phyloP scores from a whole-genome alignment of 2,797 vertebrate species.

The Ambastaia sidthimunki region DNA sequence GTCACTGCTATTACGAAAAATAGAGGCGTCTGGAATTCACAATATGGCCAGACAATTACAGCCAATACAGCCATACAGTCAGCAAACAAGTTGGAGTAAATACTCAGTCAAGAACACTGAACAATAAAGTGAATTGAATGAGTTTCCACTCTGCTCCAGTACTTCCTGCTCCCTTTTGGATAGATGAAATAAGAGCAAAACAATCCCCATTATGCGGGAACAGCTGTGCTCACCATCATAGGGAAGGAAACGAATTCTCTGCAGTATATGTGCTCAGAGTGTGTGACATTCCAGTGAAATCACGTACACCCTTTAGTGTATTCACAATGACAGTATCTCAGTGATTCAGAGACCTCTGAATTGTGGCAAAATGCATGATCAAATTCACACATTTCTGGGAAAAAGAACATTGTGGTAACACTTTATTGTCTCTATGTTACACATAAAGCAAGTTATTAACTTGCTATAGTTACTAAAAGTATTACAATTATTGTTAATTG shows the following conservation, averaged over 20 bases:
- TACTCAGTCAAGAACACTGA: constrained; percentile 7
- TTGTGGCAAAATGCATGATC: not conserved
- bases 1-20: not conserved
- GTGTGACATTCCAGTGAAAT: constrained; percentile 42
- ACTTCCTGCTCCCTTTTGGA: constrained; percentile 52
- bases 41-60: not conserved
- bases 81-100: not conserved
- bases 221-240: constrained; percentile 55
- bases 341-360: not conserved
- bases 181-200: constrained; percentile 52
- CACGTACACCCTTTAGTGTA: constrained; percentile 12
- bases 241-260: constrained; percentile 58
- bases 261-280: constrained; percentile 26
- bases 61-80: not conserved
- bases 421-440: not conserved
- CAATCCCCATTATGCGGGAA: constrained; percentile 47
- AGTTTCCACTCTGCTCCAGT: constrained; percentile 51
- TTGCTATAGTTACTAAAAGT: not conserved
- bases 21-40: not conserved
- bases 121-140: constrained; percentile 49
- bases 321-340: constrained; percentile 38
- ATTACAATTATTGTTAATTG: not conserved
- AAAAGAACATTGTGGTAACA: not conserved
- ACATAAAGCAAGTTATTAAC: not conserved
- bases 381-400: not conserved